Percentiles rank a stretch among this genome's conserved stretches.
These are phyloP conservation scores for Oophaga pumilio DNA, from an alignment of 2,113 vertebrate genomes.

Conservation along the genomic window DNA sequence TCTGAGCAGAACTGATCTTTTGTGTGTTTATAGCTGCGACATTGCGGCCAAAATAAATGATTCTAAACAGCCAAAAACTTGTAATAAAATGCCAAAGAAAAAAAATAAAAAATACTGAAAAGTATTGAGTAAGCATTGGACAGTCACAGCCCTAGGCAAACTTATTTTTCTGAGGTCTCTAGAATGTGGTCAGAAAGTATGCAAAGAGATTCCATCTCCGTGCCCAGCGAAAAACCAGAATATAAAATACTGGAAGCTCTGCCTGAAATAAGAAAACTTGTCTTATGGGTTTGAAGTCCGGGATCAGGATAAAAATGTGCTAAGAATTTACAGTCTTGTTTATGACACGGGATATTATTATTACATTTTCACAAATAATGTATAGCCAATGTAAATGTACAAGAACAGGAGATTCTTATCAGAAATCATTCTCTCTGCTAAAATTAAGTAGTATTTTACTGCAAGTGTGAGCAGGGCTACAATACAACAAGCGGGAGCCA, in stretches of 20 bases:
- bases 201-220: slow-evolving; percentile 44
- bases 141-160: slow-evolving; percentile 6
- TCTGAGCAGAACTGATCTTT: not conserved
- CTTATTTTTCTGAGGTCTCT: slow-evolving; percentile 11
- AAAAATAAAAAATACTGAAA: slow-evolving; percentile 36
- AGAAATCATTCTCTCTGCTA: not conserved
- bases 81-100: slow-evolving; percentile 41
- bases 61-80: not conserved
- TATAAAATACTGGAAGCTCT: slow-evolving; percentile 16
- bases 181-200: slow-evolving; percentile 42
- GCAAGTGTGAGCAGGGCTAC: not conserved
- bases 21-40: slow-evolving; percentile 20
- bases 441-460: not conserved
- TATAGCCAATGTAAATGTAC: not conserved
- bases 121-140: slow-evolving; percentile 12
- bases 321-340: not conserved
- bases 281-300: slow-evolving; percentile 11
- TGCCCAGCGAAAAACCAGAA: slow-evolving; percentile 13
- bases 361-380: not conserved
- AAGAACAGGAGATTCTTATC: not conserved
- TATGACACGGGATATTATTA: too few species aligned
- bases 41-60: not conserved
- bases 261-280: slow-evolving; percentile 40
- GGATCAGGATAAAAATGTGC: slow-evolving; percentile 3
- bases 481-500: not conserved